phyloP scores from a whole-genome alignment of 2,888 invertebrate genomes.

The Microctonus aethiopoides region DNA sequence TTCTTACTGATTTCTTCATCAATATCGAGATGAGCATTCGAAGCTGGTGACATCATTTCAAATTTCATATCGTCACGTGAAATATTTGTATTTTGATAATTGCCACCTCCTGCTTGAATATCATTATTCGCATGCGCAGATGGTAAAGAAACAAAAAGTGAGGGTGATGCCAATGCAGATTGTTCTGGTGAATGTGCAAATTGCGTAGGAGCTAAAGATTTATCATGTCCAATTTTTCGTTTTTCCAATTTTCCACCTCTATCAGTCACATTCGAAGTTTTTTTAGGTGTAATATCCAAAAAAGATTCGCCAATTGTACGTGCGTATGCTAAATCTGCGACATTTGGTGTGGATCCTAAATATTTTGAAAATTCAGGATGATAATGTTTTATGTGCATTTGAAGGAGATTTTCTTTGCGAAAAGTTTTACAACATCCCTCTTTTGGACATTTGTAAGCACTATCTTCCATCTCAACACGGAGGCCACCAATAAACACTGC shows the following conservation, averaged over 20 bases:
- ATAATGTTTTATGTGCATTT: conserved; percentile 96
- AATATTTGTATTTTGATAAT: conserved; percentile 13
- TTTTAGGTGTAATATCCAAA: conserved; percentile 65
- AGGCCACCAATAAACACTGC: conserved; percentile 63
- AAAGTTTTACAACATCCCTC: conserved; percentile 89
- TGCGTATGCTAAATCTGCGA: conserved; percentile 86
- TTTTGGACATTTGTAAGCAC: conserved; percentile 78
- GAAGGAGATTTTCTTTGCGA: conserved; percentile 88
- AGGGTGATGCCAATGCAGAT: conserved; percentile 38
- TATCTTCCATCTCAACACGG: conserved; percentile 77
- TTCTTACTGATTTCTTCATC: conserved; percentile 52
- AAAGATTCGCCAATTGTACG: conserved; percentile 76
- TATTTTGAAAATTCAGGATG: conserved; percentile 83
- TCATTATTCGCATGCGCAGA: conserved; percentile 40
- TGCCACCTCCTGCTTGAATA: conserved; percentile 41
- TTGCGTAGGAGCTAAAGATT: conserved; percentile 37
- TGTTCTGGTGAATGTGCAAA: conserved; percentile 31
- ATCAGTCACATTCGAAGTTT: conserved; percentile 62
- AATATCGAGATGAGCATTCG: conserved; percentile 49
- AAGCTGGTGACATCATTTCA: conserved; percentile 51
- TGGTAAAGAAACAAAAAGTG: conserved; percentile 39
- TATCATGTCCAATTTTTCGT: too few species aligned
- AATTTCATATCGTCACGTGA: conserved; percentile 51
- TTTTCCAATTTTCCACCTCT: conserved; percentile 64
- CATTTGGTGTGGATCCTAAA: conserved; percentile 85